Conservation (phyloP, 2,888 invertebrate species). For the Apantesis nais region DNA sequence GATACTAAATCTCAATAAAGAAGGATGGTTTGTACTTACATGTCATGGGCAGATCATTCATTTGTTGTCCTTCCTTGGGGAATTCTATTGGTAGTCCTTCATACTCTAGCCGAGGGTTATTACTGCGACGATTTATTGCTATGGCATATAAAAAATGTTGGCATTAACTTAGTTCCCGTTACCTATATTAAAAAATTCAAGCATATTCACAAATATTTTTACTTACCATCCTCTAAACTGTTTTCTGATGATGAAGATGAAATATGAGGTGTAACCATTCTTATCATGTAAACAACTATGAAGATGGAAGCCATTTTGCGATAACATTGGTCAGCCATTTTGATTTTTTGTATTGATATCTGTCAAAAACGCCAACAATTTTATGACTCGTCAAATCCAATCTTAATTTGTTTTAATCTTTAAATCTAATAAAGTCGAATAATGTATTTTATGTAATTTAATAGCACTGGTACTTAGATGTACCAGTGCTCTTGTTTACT, state of each 20-base stretch:
- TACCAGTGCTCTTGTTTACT: too few relatives aligned
- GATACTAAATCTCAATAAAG: background rate
- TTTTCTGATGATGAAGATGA: slow-evolving; percentile 28
- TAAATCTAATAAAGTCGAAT: background rate
- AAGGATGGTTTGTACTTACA: background rate
- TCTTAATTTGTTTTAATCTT: too few relatives aligned
- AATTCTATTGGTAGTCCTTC: slow-evolving; percentile 66
- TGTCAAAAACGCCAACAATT: background rate
- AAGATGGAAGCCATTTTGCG: slow-evolving; percentile 20
- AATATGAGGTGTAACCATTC: slow-evolving; percentile 26
- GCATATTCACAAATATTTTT: background rate
- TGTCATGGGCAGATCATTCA: background rate
- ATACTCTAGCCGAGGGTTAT: slow-evolving; percentile 45
- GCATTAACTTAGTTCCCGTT: background rate
- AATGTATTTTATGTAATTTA: background rate
- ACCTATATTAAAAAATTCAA: background rate
- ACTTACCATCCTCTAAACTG: slow-evolving; percentile 31
- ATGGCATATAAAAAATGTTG: background rate
- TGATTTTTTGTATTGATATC: slow-evolving; percentile 5
- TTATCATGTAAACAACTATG: slow-evolving; percentile 24
- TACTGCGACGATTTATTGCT: background rate
- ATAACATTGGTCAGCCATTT: slow-evolving; percentile 24
- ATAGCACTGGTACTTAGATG: too few relatives aligned
- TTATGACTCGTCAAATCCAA: too few relatives aligned
- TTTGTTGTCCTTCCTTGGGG: slow-evolving; percentile 24